Base-by-base conservation (phyloP, 2,113 vertebrate species). In the Cochlearius cochlearius region DNA sequence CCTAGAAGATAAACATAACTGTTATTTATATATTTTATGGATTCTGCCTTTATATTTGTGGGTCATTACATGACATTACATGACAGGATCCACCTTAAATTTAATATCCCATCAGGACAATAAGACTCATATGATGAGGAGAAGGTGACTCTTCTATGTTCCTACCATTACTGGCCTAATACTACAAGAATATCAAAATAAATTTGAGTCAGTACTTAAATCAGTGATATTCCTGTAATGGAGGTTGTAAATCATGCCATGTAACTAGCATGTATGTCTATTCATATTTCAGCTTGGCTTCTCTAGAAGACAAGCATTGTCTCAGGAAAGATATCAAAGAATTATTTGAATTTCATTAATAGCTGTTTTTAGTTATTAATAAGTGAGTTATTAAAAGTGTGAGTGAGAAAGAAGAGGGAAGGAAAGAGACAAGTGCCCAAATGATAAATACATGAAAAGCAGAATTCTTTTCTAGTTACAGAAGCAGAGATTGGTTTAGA, bases 1-100 rank as follows among this genome's bases (percentile, higher is more conserved):
- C 34, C 62, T 86, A 38, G 74, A 94, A 94, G 30, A 91, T 72
- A 66, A 96, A 94, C 18, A 18, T 82, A 88, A 88, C 47, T 90
- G 86, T 63, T 34, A 20, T 59, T 64, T 91, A 78, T 92, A 25
- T 52, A 26, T 93, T 89, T 93, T 77, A 52, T 84, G 30, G 50
- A 60, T 80, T 90, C 12, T 82, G 29, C 38, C 69, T 89, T 95
- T 59, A 56, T 76, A 62, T 71, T 55, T 85, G 30, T 85, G 50
- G 90, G 50, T 97, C 89, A 96, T 22, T n/a, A n/a, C n/a, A n/a
- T n/a, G 85, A 45, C 6, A 45, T 59, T 55, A 74, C 47, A 64
- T 58, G 76, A 55, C 41, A 45, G 29, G 13, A 36, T 91, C 56
- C 49, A 58, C 64, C 36, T 75, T 80, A 72, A 82, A 49, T 86